Evolutionary conservation across 2,113 vertebrate species (phyloP).

Genomic region (Speoplatyrhinus poulsoni): DNA sequence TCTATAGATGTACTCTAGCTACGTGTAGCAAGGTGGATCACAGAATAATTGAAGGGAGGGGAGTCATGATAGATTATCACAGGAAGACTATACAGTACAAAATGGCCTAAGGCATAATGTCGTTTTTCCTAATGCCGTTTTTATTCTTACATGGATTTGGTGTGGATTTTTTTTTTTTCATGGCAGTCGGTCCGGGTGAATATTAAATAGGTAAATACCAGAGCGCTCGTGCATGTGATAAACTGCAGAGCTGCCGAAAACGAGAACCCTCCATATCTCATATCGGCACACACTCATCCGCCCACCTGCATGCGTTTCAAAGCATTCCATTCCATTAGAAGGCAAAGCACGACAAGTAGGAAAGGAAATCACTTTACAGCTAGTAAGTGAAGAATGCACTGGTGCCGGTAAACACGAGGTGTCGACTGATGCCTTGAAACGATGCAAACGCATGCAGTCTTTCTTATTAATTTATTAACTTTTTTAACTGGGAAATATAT

Average conservation of each 20-base stretch:
- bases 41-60: constrained; percentile 11
- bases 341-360: neutral
- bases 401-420: neutral
- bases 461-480: too few relatives aligned
- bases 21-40: neutral
- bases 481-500: too few relatives aligned
- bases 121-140: constrained; percentile 28
- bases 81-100: neutral
- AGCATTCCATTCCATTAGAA: constrained; percentile 20
- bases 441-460: too few relatives aligned
- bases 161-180: constrained; percentile 18
- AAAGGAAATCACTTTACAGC: constrained; percentile 7
- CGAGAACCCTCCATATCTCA: constrained; percentile 29
- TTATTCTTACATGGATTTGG: constrained; percentile 34
- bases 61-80: constrained; percentile 23
- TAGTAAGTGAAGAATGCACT: constrained; percentile 29
- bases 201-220: constrained; percentile 48
- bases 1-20: constrained; percentile 15
- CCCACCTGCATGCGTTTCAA: constrained; percentile 24
- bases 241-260: constrained; percentile 34
- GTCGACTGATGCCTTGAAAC: too few relatives aligned
- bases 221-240: constrained; percentile 25
- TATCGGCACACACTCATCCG: constrained; percentile 32
- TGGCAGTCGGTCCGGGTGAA: constrained; percentile 27
- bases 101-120: constrained; percentile 13